Conservation (phyloP, 2,888 invertebrate species). For the Gonocerus acuteangulatus region DNA sequence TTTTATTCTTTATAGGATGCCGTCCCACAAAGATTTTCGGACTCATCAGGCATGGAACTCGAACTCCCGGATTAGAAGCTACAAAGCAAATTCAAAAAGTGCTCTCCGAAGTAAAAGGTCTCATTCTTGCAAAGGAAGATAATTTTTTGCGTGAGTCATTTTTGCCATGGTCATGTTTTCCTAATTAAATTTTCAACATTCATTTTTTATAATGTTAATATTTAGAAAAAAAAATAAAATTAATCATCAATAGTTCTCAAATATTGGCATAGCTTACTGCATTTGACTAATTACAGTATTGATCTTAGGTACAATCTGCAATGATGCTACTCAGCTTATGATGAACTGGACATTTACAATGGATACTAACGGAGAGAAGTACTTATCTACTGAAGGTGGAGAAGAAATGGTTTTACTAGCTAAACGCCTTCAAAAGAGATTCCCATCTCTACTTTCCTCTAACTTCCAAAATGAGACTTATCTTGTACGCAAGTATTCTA, state of each 20-base stretch:
- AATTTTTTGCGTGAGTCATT: neutral
- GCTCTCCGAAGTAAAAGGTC: neutral
- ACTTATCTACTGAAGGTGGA: conserved; percentile 63
- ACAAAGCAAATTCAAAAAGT: conserved; percentile 21
- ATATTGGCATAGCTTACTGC: no score
- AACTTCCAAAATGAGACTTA: conserved; percentile 4
- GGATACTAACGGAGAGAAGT: conserved; percentile 51
- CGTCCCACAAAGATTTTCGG: conserved; percentile 50
- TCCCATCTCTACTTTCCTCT: conserved; percentile 49
- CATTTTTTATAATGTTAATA: no score
- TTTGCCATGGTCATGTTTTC: neutral
- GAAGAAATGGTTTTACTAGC: conserved; percentile 66
- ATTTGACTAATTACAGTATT: no score
- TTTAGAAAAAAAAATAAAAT: no score
- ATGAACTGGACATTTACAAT: conserved; percentile 54
- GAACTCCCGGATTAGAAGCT: conserved; percentile 34
- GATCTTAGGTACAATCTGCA: no score
- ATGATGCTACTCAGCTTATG: conserved; percentile 44
- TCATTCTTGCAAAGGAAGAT: neutral
- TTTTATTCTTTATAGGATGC: conserved; percentile 38
- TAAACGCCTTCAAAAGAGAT: conserved; percentile 64
- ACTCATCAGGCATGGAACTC: conserved; percentile 45
- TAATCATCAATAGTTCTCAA: no score
- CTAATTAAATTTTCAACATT: neutral
- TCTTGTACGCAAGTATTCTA: conserved; percentile 5